Conservation (phyloP, 2,797 vertebrate genomes). For the Salarias fasciatus region DNA sequence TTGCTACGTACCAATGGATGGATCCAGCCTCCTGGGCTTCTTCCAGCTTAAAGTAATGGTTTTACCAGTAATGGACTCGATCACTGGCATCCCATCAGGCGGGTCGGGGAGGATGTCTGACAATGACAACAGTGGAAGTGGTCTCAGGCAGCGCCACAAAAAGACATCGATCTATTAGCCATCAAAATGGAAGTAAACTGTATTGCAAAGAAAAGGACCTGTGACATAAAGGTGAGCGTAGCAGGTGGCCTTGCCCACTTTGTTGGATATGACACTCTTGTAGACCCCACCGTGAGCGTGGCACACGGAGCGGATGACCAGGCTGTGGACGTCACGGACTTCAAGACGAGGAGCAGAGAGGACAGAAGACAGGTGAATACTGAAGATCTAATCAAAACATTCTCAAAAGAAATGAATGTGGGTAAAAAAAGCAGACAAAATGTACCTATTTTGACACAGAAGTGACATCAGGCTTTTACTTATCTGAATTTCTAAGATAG, state of each 20-base stretch:
- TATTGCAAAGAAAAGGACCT: conserved; percentile 76
- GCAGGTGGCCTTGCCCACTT: conserved; percentile 97
- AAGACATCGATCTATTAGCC: no score
- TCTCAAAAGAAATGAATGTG: no score
- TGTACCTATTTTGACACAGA: no score
- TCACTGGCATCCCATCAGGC: conserved; percentile 89
- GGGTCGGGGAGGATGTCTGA: conserved; percentile 95
- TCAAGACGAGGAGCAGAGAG: conserved; percentile 13
- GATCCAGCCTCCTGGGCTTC: conserved; percentile 91
- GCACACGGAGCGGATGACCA: conserved; percentile 90
- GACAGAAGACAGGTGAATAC: neutral
- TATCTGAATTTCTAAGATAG: no score
- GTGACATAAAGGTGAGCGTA: conserved; percentile 97
- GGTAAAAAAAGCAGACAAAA: no score
- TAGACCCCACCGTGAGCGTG: conserved; percentile 95
- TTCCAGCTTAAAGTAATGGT: conserved; percentile 91
- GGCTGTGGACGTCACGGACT: conserved; percentile 95
- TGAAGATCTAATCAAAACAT: neutral
- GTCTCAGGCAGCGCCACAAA: no score
- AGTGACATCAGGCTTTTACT: no score
- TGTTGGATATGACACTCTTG: conserved; percentile 99
- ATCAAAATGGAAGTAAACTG: no score
- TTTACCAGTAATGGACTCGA: conserved; percentile 91
- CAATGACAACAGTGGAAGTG: neutral
- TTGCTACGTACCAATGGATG: conserved; percentile 88